Base-by-base conservation (phyloP, 2,888 invertebrate genomes). In the Poecilus cupreus region DNA sequence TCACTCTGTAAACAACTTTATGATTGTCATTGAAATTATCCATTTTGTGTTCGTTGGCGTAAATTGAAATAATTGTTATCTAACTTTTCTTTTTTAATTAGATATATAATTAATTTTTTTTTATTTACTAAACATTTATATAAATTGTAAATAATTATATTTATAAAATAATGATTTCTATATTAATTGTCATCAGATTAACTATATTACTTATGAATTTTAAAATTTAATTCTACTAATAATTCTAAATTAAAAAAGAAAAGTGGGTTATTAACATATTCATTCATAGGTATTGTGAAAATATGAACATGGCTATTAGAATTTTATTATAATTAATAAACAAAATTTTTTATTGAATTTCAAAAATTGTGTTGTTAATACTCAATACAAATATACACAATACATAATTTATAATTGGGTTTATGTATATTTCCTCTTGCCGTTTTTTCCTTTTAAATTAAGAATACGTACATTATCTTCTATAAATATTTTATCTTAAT, bases 261-360 rank as follows among this genome's bases (percentile, higher is more conserved):
- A 13, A 26, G 60, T 32, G 6, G 18, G 37, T 16, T 37, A 54
- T n/a, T n/a, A n/a, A n/a, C n/a, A n/a, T n/a, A 60, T 60, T 18
- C 6, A 54, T 20, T 13, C 3, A 60, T 37, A 39, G 32, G 37
- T 32, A 68, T 8, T 18, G 8, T 18, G 13, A 57, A 13, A 32
- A 68, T 39, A 16, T 37, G 64, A 39, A 20, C 37, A 68, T 37
- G 64, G 64, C 18, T 37, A 37, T 16, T 11, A 18, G 18, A 37
- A 13, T 60, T 60, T 32, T 16, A 20, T 68, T 68, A 68, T 13
- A 68, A 32, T 37, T 37, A 37, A 68, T 68, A 68, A 68, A 68
- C 32, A 68, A 68, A 1, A 10, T 37, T 68, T 68, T 68, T 68
- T 68, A 68, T 68, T 32, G 13, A 13, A 11, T 68, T 18, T 18